Evolutionary conservation across 2,113 vertebrate genomes (phyloP).

Genomic region (Rhea pennata): DNA sequence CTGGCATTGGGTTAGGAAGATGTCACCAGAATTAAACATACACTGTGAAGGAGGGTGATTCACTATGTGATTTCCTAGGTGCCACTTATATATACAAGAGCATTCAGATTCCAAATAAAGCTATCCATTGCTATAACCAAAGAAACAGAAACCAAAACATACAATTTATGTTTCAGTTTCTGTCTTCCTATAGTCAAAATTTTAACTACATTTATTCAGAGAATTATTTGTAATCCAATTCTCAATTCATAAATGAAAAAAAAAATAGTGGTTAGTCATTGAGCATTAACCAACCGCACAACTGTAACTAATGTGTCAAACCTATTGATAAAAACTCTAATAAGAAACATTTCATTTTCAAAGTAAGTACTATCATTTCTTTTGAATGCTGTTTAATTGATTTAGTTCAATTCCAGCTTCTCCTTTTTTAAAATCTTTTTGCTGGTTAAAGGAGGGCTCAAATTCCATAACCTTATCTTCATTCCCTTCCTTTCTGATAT

Average conservation of each 20-base stretch:
- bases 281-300: neutral
- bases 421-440: neutral
- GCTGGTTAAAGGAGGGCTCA: neutral
- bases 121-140: neutral
- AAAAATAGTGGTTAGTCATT: neutral
- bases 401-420: neutral
- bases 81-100: neutral
- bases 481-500: neutral
- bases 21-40: constrained; percentile 56
- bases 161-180: neutral
- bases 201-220: neutral
- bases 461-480: neutral
- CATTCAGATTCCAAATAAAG: neutral
- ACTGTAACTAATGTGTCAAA: neutral
- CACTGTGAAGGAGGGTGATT: constrained; percentile 22
- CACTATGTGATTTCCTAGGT: constrained; percentile 24
- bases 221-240: neutral
- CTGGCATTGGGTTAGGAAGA: constrained; percentile 58
- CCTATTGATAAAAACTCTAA: neutral
- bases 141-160: neutral
- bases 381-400: neutral
- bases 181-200: neutral
- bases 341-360: neutral
- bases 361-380: neutral
- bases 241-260: neutral